phyloP scores from a whole-genome alignment of 35 echinoderm and acorn worm species.

The Chiridota heheva region DNA sequence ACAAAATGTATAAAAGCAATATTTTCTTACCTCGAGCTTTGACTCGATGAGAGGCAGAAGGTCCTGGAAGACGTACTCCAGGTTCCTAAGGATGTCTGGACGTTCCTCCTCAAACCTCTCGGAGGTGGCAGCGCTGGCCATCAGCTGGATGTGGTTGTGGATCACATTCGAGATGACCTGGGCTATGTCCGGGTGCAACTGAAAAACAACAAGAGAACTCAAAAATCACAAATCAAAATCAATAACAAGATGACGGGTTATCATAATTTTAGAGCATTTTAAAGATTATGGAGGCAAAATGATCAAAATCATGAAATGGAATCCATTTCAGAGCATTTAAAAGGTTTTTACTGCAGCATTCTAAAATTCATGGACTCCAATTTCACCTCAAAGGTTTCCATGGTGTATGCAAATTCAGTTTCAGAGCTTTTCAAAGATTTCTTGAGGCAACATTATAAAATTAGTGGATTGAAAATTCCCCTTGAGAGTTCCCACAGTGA shows the following conservation, averaged over 20 bases:
- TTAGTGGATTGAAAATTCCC: too few relatives aligned
- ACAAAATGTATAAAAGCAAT: too few relatives aligned
- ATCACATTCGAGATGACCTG: slow-evolving; percentile 70
- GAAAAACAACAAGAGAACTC: not conserved
- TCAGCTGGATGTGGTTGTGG: slow-evolving; percentile 74
- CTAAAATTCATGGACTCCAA: too few relatives aligned
- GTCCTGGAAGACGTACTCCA: slow-evolving; percentile 80
- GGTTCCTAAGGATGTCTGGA: slow-evolving; percentile 84
- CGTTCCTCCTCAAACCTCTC: slow-evolving; percentile 83
- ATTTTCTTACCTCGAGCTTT: slow-evolving; percentile 71
- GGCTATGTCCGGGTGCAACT: slow-evolving; percentile 80
- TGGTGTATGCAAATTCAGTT: too few relatives aligned
- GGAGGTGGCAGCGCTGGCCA: slow-evolving; percentile 67
- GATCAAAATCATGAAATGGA: not conserved
- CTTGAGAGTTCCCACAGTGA: too few relatives aligned
- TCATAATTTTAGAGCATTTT: not conserved
- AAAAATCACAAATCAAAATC: not conserved
- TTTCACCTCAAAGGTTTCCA: not conserved
- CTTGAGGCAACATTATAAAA: too few relatives aligned
- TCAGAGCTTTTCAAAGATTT: too few relatives aligned
- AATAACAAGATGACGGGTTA: too few relatives aligned
- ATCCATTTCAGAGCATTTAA: not conserved
- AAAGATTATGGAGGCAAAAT: not conserved
- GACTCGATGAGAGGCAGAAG: slow-evolving; percentile 77
- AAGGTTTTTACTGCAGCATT: not conserved